phyloP scores from a whole-genome alignment of 2,797 vertebrate species.

The Anguilla pacifica region DNA sequence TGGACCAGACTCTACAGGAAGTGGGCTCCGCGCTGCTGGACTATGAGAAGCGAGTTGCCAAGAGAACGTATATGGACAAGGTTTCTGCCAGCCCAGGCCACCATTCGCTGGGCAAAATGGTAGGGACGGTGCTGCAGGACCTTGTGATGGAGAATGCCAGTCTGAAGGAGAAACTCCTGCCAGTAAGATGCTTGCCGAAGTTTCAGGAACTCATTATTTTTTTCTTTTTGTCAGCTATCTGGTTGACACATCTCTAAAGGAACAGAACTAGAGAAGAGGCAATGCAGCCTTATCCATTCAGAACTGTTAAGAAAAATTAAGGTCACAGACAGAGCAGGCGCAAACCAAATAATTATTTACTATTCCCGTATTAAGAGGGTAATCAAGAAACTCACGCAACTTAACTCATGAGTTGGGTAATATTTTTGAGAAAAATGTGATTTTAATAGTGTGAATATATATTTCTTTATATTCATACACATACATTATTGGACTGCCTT shows the following conservation, averaged over 20 bases:
- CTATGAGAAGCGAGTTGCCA: conserved; percentile 57
- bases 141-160: conserved; percentile 60
- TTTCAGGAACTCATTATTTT: neutral
- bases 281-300: neutral
- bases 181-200: conserved; percentile 65
- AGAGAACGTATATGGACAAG: conserved; percentile 43
- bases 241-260: neutral
- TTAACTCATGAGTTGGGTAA: neutral
- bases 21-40: conserved; percentile 57
- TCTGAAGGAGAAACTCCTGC: conserved; percentile 62
- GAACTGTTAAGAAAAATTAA: neutral
- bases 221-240: neutral
- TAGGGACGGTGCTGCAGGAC: conserved; percentile 56
- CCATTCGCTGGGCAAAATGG: conserved; percentile 52
- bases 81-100: conserved; percentile 39
- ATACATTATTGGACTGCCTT: neutral
- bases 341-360: neutral
- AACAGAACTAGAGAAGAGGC: neutral
- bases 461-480: neutral
- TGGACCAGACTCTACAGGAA: conserved; percentile 67
- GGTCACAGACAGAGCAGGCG: neutral
- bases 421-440: neutral
- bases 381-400: too few species aligned
- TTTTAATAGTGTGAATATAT: neutral
- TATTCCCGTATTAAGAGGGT: neutral